phyloP scores from a whole-genome alignment of 2,113 vertebrate species.

The Hippocampus guttulatus region DNA sequence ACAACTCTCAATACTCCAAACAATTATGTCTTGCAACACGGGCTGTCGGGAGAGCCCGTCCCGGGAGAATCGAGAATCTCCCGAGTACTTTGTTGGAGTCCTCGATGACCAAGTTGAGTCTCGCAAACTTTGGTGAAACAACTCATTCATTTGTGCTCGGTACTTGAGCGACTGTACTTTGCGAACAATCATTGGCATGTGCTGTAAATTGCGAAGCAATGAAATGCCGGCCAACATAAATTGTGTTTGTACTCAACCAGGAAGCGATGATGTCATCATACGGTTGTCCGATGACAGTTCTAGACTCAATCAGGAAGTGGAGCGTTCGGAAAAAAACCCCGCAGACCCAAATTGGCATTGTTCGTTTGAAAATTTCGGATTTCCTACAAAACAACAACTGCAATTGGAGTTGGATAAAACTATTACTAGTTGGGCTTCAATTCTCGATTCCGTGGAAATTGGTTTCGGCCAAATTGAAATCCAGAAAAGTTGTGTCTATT shows the following conservation, averaged over 20 bases:
- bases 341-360: too few species aligned
- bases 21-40: constrained; percentile 44
- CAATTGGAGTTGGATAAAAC: background rate
- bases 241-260: background rate
- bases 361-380: background rate
- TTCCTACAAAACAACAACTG: background rate
- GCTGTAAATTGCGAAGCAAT: too few species aligned
- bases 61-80: background rate
- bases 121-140: background rate
- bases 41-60: background rate
- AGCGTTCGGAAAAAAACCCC: too few species aligned
- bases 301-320: too few species aligned
- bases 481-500: too few species aligned
- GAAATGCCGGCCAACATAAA: background rate
- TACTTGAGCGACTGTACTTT: too few species aligned
- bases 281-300: too few species aligned
- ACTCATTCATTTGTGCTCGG: background rate
- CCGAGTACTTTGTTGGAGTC: background rate
- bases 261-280: background rate
- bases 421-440: too few species aligned
- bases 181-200: too few species aligned
- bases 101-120: background rate
- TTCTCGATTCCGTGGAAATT: too few species aligned
- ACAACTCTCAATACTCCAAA: constrained; percentile 61
- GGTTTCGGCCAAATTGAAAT: too few species aligned